phyloP scores from a whole-genome alignment of 2,113 vertebrate genomes.

The Psittacara wagleri region DNA sequence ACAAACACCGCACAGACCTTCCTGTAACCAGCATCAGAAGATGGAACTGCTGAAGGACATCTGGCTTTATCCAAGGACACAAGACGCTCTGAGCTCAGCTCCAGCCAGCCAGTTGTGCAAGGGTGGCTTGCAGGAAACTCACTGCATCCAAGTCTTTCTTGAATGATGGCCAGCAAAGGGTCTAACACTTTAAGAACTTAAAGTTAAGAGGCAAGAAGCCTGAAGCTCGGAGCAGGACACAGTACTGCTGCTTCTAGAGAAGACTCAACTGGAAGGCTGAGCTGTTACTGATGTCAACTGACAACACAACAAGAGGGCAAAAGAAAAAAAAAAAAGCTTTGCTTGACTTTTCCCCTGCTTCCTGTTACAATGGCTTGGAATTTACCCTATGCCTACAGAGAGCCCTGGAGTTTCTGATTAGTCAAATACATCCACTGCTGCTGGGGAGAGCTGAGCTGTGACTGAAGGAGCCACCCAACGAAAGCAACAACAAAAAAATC shows the following conservation, averaged over 20 bases:
- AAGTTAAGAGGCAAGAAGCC: neutral
- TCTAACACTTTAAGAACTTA: neutral
- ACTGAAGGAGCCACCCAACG: neutral
- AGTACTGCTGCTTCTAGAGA: neutral
- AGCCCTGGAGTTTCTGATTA: neutral
- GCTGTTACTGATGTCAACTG: neutral
- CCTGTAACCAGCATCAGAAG: neutral
- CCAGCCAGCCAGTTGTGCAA: neutral
- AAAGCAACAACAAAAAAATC: neutral
- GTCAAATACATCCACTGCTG: neutral
- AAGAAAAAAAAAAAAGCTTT: neutral
- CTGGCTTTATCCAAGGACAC: neutral
- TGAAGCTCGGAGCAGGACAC: neutral
- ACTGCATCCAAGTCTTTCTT: neutral
- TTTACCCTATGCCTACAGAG: neutral
- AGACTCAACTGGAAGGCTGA: neutral
- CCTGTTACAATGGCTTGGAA: neutral
- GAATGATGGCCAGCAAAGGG: neutral
- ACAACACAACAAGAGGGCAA: neutral
- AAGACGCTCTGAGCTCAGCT: neutral
- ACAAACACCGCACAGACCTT: fast-evolving
- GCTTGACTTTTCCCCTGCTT: neutral
- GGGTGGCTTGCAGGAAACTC: neutral
- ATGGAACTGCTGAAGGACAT: neutral
- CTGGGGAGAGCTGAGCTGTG: fast-evolving